These are phyloP conservation scores for Sander vitreus DNA, from an alignment of 2,113 vertebrate genomes.

Conservation along the genomic window DNA sequence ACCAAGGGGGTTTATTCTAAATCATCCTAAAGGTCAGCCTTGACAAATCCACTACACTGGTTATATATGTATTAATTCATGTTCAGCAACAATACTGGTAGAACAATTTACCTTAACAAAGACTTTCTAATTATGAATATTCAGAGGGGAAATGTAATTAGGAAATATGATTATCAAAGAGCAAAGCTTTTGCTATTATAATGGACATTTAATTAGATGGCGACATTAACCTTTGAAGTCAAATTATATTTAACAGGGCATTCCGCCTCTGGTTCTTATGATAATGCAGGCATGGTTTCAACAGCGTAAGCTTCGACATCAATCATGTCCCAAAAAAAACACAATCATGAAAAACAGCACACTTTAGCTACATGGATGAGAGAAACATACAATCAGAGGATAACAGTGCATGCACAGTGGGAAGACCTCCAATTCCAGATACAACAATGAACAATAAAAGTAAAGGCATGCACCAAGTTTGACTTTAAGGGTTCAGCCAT, in stretches of 20 bases:
- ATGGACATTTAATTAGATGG: conserved; percentile 65
- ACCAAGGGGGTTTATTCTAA: background rate
- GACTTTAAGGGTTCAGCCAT: conserved; percentile 4
- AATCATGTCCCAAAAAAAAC: conserved; percentile 24
- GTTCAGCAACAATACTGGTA: conserved; percentile 36
- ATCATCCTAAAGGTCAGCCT: background rate
- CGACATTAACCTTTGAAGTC: conserved; percentile 80
- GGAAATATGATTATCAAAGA: conserved; percentile 73
- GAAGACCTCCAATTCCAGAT: conserved; percentile 6
- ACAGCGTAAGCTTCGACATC: conserved; percentile 34
- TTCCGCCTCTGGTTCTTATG: conserved; percentile 57
- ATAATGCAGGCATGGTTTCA: conserved; percentile 60
- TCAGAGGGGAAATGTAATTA: conserved; percentile 62
- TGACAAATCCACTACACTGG: background rate
- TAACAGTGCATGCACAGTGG: conserved; percentile 24
- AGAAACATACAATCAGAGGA: background rate
- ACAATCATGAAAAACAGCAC: conserved; percentile 21
- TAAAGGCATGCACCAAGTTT: conserved; percentile 47
- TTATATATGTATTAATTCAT: conserved; percentile 34
- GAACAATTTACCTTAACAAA: conserved; percentile 66
- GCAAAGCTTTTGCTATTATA: conserved; percentile 55
- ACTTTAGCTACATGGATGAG: background rate
- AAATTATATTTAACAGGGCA: conserved; percentile 68
- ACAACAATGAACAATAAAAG: conserved; percentile 1
- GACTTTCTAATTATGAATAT: conserved; percentile 60